A percentile compares a stretch with the other conserved stretches of the same genome.
Evolutionary conservation across 2,113 vertebrate species (phyloP).

Genomic region (Pheucticus melanocephalus): DNA sequence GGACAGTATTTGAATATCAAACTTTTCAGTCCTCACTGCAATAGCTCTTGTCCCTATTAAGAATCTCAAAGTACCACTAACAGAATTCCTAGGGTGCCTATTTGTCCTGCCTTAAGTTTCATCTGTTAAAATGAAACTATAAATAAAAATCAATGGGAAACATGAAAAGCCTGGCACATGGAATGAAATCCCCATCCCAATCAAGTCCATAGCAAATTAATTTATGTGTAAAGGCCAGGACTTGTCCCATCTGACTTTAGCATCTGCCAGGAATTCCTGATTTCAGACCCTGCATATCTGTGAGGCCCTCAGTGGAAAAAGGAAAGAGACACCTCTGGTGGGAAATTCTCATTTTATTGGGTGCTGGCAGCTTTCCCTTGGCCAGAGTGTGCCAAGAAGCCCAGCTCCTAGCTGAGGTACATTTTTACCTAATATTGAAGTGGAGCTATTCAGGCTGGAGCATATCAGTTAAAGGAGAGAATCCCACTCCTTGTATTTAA

Average conservation of each 20-base stretch:
- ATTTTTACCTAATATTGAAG: not conserved
- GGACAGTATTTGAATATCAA: conserved; percentile 38
- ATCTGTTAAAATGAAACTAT: not conserved
- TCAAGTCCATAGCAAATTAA: not conserved
- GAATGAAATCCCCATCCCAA: not conserved
- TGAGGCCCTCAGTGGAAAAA: not conserved
- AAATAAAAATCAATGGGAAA: not conserved
- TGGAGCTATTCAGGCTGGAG: not conserved
- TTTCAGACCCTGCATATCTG: not conserved
- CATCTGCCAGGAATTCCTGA: not conserved
- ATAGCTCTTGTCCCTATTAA: not conserved
- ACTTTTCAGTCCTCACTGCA: conserved; percentile 6
- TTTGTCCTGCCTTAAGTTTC: not conserved
- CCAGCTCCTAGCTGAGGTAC: not conserved
- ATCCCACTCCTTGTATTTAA: not conserved
- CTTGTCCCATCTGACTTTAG: not conserved
- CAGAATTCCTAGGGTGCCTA: not conserved
- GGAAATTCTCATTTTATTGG: not conserved
- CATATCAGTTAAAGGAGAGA: not conserved
- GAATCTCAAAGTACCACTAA: not conserved
- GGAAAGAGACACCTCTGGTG: not conserved
- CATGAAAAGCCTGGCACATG: not conserved
- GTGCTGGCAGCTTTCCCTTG: not conserved
- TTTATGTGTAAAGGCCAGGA: not conserved
- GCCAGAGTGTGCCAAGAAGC: not conserved